Evolutionary conservation across 2,888 invertebrate species (phyloP).

Genomic region (Oligia strigilis): DNA sequence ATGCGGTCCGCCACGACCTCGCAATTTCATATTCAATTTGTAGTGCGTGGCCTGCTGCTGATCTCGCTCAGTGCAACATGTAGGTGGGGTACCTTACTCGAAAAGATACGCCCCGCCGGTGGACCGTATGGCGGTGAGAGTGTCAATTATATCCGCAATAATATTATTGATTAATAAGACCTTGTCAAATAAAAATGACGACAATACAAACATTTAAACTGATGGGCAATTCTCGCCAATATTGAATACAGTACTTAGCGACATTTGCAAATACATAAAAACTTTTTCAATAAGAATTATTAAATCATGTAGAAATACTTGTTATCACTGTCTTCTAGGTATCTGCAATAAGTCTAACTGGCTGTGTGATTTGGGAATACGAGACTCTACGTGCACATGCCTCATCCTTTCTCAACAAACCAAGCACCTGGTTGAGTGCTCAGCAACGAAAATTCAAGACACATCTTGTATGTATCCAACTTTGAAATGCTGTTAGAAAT

Average conservation of each 20-base stretch:
- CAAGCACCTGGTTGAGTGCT: constrained; percentile 88
- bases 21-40: no score
- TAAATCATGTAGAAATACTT: not conserved
- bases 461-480: constrained; percentile 74
- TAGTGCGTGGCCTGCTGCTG: no score
- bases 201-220: not conserved
- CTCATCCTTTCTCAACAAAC: constrained; percentile 87
- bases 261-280: not conserved
- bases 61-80: no score
- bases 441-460: constrained; percentile 81
- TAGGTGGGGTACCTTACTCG: no score
- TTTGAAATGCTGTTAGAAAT: not conserved
- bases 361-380: constrained; percentile 97
- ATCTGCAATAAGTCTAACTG: constrained; percentile 92
- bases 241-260: not conserved
- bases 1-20: no score
- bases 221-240: not conserved
- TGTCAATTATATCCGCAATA: no score
- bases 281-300: not conserved
- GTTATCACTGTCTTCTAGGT: constrained; percentile 86
- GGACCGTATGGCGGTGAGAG: no score
- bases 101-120: no score
- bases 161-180: not conserved
- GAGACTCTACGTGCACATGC: constrained; percentile 92
- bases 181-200: not conserved